Conservation (phyloP, 1,140 invertebrate genomes). For the Olivierus martensii region DNA sequence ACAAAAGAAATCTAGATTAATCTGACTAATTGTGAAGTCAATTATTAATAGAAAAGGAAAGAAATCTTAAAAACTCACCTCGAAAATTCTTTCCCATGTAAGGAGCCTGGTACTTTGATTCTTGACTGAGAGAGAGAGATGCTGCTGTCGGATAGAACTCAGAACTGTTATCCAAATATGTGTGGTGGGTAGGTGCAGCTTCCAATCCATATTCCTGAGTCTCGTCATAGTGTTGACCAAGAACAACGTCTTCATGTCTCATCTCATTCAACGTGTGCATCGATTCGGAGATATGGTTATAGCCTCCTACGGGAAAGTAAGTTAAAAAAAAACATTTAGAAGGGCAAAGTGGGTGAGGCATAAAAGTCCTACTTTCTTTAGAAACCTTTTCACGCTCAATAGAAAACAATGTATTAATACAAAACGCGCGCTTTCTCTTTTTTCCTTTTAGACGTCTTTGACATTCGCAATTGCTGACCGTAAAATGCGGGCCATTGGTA, state of each 20-base stretch:
- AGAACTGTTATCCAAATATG: slow-evolving; percentile 44
- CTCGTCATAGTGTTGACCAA: slow-evolving; percentile 38
- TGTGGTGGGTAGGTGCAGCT: slow-evolving; percentile 19
- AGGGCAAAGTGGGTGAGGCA: no score
- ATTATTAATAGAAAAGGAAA: no score
- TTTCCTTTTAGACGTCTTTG: no score
- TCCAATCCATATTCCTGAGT: slow-evolving; percentile 51
- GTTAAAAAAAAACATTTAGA: neutral
- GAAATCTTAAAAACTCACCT: slow-evolving; percentile 7
- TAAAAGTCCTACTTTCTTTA: no score
- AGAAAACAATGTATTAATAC: no score
- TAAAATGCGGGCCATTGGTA: no score
- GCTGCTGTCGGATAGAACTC: slow-evolving; percentile 49
- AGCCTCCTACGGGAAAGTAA: slow-evolving; percentile 29
- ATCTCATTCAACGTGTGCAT: slow-evolving; percentile 26
- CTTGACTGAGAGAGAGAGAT: slow-evolving; percentile 32
- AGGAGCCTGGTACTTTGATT: slow-evolving; percentile 29
- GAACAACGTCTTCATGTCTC: slow-evolving; percentile 19
- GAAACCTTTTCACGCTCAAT: no score
- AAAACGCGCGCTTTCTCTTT: no score
- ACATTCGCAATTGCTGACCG: no score
- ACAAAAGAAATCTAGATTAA: no score
- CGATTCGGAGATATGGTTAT: slow-evolving; percentile 29
- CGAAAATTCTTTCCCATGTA: slow-evolving; percentile 18
- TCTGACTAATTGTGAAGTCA: no score